Evolutionary conservation across 2,888 invertebrate genomes (phyloP).

Genomic region (Conistra vaccinii): DNA sequence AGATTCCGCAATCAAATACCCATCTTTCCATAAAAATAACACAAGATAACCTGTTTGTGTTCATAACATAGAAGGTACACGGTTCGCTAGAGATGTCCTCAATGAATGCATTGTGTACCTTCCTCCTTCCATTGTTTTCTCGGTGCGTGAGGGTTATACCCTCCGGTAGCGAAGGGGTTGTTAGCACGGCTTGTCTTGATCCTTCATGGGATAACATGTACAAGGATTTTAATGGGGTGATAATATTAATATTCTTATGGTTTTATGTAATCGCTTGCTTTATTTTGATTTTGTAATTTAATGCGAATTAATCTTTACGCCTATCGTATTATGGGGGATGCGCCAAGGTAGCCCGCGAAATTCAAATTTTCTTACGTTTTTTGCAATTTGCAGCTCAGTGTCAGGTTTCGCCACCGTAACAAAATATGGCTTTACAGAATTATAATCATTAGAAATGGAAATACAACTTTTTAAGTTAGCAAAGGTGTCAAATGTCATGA

Average conservation of each 20-base stretch:
- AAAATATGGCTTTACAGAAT: no score
- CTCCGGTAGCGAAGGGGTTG: conserved; percentile 41
- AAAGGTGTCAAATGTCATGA: no score
- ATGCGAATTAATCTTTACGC: not conserved
- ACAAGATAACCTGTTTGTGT: conserved; percentile 30
- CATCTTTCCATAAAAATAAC: conserved; percentile 1
- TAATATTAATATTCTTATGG: conserved; percentile 23
- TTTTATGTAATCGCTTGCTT: not conserved
- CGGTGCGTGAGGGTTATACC: conserved; percentile 42
- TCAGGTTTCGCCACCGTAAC: no score
- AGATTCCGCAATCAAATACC: conserved; percentile 3
- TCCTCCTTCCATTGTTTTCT: conserved; percentile 41
- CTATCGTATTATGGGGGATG: not conserved
- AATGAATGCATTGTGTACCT: conserved; percentile 53
- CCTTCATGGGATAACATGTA: conserved; percentile 39
- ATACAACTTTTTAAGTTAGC: no score
- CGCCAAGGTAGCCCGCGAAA: no score
- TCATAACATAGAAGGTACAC: conserved; percentile 15
- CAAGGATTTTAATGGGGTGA: conserved; percentile 37
- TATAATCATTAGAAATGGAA: no score
- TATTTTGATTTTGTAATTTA: no score
- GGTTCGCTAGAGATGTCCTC: conserved; percentile 41
- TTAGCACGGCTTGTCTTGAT: conserved; percentile 39
- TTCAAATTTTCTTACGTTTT: no score
- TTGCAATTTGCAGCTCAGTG: no score